Conservation (phyloP, 2,888 invertebrate species). For the Yponomeuta cagnagella region DNA sequence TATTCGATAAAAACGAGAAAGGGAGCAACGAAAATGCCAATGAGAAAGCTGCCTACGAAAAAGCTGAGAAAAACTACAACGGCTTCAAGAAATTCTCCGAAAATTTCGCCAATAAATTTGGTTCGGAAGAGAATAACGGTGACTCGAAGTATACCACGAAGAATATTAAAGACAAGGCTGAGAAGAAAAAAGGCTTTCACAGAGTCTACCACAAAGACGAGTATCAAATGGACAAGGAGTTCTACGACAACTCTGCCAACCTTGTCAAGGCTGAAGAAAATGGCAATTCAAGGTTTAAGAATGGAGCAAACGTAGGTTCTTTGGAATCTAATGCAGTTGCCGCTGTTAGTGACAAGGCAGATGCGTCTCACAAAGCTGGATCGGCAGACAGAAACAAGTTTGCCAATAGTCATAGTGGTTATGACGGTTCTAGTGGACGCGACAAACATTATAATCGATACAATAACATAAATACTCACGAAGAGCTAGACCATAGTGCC, state of each 20-base stretch:
- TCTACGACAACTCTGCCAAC: slow-evolving; percentile 52
- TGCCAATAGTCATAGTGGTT: slow-evolving; percentile 32
- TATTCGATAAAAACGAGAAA: slow-evolving; percentile 34
- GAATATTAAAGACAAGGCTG: slow-evolving; percentile 46
- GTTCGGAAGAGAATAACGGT: slow-evolving; percentile 42
- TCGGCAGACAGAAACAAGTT: slow-evolving; percentile 29
- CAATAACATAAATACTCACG: neutral
- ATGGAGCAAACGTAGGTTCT: slow-evolving; percentile 43
- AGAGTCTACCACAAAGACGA: slow-evolving; percentile 63
- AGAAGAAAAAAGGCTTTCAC: slow-evolving; percentile 53
- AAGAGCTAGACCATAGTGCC: neutral
- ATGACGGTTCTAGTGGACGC: slow-evolving; percentile 36
- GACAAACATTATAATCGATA: slow-evolving; percentile 30
- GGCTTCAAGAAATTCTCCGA: slow-evolving; percentile 53
- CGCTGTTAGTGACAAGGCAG: slow-evolving; percentile 31
- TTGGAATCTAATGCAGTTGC: slow-evolving; percentile 41
- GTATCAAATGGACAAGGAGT: slow-evolving; percentile 60
- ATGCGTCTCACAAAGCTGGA: slow-evolving; percentile 31
- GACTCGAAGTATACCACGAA: slow-evolving; percentile 38
- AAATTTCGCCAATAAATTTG: slow-evolving; percentile 53
- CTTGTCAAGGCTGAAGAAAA: slow-evolving; percentile 40
- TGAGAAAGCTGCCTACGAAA: slow-evolving; percentile 30
- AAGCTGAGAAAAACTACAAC: slow-evolving; percentile 33
- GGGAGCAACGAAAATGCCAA: slow-evolving; percentile 30
- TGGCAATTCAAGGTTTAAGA: slow-evolving; percentile 34